A percentile compares a stretch with the other conserved stretches of the same genome.
phyloP scores from a whole-genome alignment of 2,797 vertebrate species.

The Hippoglossus hippoglossus region DNA sequence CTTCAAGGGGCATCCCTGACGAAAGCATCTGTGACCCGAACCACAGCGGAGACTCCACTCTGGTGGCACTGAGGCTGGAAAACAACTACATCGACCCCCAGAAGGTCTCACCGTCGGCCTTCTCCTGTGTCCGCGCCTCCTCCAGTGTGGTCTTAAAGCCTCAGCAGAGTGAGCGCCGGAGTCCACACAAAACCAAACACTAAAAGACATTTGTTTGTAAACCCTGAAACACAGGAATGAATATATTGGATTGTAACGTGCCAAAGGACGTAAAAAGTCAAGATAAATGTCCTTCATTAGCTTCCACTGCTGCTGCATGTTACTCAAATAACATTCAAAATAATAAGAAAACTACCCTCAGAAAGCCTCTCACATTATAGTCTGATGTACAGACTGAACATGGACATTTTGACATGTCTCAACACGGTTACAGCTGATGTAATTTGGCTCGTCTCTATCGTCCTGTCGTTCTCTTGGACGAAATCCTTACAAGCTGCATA shows the following conservation, averaged over 20 bases:
- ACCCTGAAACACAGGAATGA: background rate
- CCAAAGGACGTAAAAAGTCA: slow-evolving; percentile 5
- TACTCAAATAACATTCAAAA: slow-evolving; percentile 2
- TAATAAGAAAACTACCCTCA: background rate
- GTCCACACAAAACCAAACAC: slow-evolving; percentile 6
- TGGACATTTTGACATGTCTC: slow-evolving; percentile 4
- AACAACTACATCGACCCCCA: slow-evolving; percentile 92
- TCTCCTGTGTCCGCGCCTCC: slow-evolving; percentile 92
- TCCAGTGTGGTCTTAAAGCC: slow-evolving; percentile 93
- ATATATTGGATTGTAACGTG: slow-evolving; percentile 11
- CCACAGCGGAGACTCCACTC: slow-evolving; percentile 84
- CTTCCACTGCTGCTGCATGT: background rate
- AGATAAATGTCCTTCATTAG: background rate
- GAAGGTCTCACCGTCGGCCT: slow-evolving; percentile 88
- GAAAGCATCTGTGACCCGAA: slow-evolving; percentile 89
- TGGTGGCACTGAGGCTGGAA: slow-evolving; percentile 93
- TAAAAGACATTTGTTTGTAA: slow-evolving; percentile 21
- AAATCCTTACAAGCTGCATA: slow-evolving; percentile 4
- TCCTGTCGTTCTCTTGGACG: slow-evolving; percentile 15
- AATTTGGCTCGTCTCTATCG: slow-evolving; percentile 10
- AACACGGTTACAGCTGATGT: slow-evolving; percentile 13
- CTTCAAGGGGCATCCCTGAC: slow-evolving; percentile 86
- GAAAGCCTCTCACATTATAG: background rate
- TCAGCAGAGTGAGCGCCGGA: slow-evolving; percentile 79
- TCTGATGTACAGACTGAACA: slow-evolving; percentile 18